Evolutionary conservation across 2,113 vertebrate species (phyloP).

Genomic region (Ibidorhyncha struthersii): DNA sequence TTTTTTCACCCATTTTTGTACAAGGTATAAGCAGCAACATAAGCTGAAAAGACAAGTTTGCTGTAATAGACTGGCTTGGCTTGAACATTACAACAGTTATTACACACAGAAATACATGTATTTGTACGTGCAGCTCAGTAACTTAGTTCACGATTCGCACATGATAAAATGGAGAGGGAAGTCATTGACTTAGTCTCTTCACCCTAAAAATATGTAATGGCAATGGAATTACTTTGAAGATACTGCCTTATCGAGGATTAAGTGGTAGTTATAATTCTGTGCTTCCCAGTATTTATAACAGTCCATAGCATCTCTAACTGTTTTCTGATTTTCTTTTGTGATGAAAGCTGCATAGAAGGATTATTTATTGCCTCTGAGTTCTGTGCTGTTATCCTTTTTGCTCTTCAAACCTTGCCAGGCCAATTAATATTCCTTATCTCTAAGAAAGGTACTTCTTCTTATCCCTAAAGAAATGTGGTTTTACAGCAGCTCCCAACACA

Average conservation of each 20-base stretch:
- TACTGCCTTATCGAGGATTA: neutral
- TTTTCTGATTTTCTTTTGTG: neutral
- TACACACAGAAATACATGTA: neutral
- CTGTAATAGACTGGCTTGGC: neutral
- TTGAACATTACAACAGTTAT: neutral
- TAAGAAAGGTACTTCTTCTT: conserved; percentile 8
- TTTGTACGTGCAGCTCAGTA: rapidly evolving
- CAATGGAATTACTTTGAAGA: neutral
- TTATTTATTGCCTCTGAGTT: neutral
- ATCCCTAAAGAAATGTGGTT: conserved; percentile 17
- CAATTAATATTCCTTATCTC: conserved; percentile 56
- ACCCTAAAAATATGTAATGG: neutral
- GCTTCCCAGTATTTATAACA: neutral
- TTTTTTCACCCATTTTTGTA: neutral
- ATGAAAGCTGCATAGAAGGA: neutral
- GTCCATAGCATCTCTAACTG: neutral
- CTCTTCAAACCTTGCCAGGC: neutral
- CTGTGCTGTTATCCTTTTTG: neutral
- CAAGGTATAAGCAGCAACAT: neutral
- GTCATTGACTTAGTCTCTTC: neutral
- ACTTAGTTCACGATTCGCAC: neutral
- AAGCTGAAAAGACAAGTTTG: neutral
- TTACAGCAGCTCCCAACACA: conserved; percentile 7
- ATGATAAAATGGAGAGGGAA: neutral
- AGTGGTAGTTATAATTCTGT: neutral